Base-by-base conservation (phyloP, 2,888 invertebrate species). In the Nipponacmea schrenckii region DNA sequence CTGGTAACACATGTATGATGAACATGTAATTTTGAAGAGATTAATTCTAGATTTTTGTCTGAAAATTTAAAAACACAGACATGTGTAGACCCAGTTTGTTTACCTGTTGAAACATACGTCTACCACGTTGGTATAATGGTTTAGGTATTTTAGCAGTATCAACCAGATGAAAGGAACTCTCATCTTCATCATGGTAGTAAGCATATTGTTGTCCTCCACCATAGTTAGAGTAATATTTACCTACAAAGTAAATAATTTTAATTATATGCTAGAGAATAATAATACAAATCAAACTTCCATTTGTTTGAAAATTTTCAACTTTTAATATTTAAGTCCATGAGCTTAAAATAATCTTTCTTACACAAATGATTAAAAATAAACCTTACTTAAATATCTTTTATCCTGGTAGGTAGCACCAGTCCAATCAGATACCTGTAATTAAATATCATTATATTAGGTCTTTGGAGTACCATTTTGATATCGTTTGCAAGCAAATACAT, bases 131-230 rank as follows among this genome's bases (percentile, higher is more conserved):
- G 90, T 97, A 97, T 17, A 95, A 80, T 0, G 88, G 88, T 74
- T 86, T 87, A 82, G 88, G 87, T 5, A 86, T 83, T 66, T 83
- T 80, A 0, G 96, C 94, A 0, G 96, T 97, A 86, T 98, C 98
- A 80, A 99, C 99, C 90, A 99, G 91, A 89, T 98, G 98, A 92
- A 99, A 99, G 68, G 96, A 95, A 80, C 95, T 95, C 89, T 99
- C 99, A 88, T 99, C 99, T 88, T 99, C 98, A 84, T 99, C 99
- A 84, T 98, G 98, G 88, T 95, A 97, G 89, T 99, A 99, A 0
- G 98, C 96, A 90, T 99, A 99, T 83, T 98, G 98, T 85, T 94
- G 96, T 64, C 96, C 97, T 65, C 87, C 86, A 45, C 84, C 87
- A 84, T 88, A 89, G 44, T 89, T 87, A 17, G 88, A 88, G 24